A percentile compares a stretch with the other conserved stretches of the same genome.
phyloP scores from a whole-genome alignment of 2,888 invertebrate genomes.

The Anarsia innoxiella region DNA sequence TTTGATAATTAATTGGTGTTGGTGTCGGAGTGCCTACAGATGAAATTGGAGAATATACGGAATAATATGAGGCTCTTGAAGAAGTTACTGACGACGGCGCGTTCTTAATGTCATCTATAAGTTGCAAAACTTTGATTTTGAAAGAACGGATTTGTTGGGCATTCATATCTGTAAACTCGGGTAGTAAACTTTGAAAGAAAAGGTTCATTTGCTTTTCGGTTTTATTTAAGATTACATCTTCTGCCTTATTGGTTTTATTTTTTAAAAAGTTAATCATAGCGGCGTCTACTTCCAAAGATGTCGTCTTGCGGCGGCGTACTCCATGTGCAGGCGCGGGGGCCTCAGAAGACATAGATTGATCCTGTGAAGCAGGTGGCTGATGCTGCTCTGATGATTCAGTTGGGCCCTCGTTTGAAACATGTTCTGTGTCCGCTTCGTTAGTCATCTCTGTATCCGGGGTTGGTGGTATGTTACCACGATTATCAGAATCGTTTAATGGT shows the following conservation, averaged over 20 bases:
- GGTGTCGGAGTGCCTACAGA: slow-evolving; percentile 7
- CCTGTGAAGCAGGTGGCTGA: slow-evolving; percentile 1
- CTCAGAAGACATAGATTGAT: slow-evolving; percentile 1
- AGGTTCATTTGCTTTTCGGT: slow-evolving; percentile 19
- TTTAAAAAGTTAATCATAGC: slow-evolving; percentile 3
- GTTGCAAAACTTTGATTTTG: slow-evolving; percentile 10
- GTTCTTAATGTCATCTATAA: slow-evolving; percentile 9
- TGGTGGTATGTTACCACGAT: slow-evolving; percentile 1
- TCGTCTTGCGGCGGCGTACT: slow-evolving; percentile 3
- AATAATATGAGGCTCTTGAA: slow-evolving; percentile 9
- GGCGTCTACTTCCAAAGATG: slow-evolving; percentile 2
- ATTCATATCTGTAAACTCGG: slow-evolving; percentile 3
- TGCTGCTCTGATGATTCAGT: background rate
- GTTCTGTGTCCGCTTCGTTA: background rate
- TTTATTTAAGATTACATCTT: slow-evolving; percentile 1
- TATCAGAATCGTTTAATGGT: background rate
- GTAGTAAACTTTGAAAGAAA: slow-evolving; percentile 28
- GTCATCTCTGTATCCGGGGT: slow-evolving; percentile 1
- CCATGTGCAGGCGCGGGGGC: background rate
- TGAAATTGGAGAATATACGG: slow-evolving; percentile 10
- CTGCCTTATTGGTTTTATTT: slow-evolving; percentile 2
- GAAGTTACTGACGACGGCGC: slow-evolving; percentile 2
- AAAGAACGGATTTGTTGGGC: slow-evolving; percentile 8
- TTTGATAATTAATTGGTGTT: slow-evolving; percentile 9
- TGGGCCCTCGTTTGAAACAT: background rate